Evolutionary conservation across 2,113 vertebrate genomes (phyloP).

Genomic region (Oryzias javanicus): DNA sequence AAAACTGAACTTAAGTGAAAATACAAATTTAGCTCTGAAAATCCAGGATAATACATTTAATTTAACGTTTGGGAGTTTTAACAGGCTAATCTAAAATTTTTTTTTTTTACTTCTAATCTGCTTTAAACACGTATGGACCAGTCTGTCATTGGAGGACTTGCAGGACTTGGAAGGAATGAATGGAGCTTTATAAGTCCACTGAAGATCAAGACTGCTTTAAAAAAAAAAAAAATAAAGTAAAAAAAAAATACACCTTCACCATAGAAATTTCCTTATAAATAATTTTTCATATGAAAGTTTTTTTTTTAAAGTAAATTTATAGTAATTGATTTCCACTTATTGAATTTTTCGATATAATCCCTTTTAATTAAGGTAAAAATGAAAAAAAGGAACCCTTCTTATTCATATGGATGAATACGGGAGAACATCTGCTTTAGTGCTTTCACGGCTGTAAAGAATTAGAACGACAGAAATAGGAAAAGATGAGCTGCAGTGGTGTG

Average conservation of each 20-base stretch:
- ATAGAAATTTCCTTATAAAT: neutral
- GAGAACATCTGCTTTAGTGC: neutral
- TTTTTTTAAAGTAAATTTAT: neutral
- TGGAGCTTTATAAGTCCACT: neutral
- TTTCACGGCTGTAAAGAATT: slow-evolving; percentile 14
- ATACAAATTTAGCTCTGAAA: neutral
- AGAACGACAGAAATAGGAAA: slow-evolving; percentile 4
- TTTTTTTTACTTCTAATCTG: too few species aligned
- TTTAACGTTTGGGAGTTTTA: too few species aligned
- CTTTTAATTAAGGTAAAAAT: neutral
- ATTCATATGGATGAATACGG: neutral
- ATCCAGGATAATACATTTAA: neutral
- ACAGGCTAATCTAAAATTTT: too few species aligned
- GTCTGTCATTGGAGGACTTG: neutral
- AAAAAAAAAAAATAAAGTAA: neutral
- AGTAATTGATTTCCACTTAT: neutral
- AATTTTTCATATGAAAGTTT: neutral
- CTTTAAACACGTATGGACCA: neutral
- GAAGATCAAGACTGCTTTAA: neutral
- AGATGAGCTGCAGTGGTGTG: slow-evolving; percentile 10
- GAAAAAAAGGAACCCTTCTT: neutral
- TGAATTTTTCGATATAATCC: too few species aligned
- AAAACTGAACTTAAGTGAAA: neutral
- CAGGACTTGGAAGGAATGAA: neutral
- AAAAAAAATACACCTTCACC: neutral